phyloP scores from a whole-genome alignment of 1,140 invertebrate species.

The Tribolium madens region DNA sequence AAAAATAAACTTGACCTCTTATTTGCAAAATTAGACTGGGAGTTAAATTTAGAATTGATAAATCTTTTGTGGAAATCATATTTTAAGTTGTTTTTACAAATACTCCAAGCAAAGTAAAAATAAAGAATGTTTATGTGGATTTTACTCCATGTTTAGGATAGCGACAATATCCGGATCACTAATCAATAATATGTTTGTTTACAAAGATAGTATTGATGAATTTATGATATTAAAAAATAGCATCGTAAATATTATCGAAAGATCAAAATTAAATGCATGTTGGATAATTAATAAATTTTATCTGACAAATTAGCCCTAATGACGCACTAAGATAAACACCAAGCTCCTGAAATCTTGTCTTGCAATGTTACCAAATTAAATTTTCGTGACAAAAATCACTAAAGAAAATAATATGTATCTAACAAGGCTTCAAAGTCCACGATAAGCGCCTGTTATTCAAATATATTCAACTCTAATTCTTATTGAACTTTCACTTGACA shows the following conservation, averaged over 20 bases:
- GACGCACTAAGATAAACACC: background rate
- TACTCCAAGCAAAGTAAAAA: background rate
- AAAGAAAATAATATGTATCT: too few relatives aligned
- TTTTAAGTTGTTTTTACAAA: background rate
- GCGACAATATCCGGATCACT: background rate
- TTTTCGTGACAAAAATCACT: too few relatives aligned
- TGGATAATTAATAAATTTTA: background rate
- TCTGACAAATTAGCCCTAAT: background rate
- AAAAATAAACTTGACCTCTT: background rate
- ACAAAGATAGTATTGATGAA: background rate
- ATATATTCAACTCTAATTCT: background rate
- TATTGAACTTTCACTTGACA: background rate
- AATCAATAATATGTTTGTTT: background rate
- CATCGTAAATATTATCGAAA: background rate
- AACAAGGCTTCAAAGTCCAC: too few relatives aligned
- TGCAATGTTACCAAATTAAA: too few relatives aligned
- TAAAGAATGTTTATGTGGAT: too few relatives aligned
- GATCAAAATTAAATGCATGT: background rate
- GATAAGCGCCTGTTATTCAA: background rate
- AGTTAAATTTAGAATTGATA: background rate
- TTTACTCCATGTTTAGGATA: too few relatives aligned
- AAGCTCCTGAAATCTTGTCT: background rate
- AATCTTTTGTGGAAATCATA: background rate
- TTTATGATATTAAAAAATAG: background rate
- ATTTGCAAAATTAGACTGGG: background rate